Conservation (phyloP, 1,140 invertebrate species). For the Aphaenogaster floridana region DNA sequence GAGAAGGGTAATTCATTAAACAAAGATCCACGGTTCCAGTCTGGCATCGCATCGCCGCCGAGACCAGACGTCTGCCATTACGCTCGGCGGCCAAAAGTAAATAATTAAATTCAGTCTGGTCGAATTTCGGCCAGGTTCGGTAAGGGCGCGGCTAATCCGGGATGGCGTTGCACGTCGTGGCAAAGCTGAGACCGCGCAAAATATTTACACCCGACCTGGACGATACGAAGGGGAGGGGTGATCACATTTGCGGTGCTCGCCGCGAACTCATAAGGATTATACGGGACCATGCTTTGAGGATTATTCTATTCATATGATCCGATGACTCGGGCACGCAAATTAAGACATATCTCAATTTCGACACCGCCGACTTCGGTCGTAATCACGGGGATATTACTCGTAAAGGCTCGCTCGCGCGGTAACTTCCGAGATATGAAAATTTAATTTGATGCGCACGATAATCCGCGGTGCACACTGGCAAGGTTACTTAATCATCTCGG, state of each 20-base stretch:
- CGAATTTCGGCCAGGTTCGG: slow-evolving; percentile 59
- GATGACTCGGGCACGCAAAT: slow-evolving; percentile 42
- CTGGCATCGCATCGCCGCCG: slow-evolving; percentile 14
- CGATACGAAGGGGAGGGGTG: neutral
- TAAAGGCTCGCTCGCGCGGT: slow-evolving; percentile 22
- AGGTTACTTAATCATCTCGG: slow-evolving; percentile 40
- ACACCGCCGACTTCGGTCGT: slow-evolving; percentile 25
- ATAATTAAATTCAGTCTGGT: slow-evolving; percentile 76
- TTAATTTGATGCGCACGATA: slow-evolving; percentile 42
- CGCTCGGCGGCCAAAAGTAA: slow-evolving; percentile 67
- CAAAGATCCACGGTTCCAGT: slow-evolving; percentile 69
- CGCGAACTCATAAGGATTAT: slow-evolving; percentile 56
- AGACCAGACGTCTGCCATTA: slow-evolving; percentile 61
- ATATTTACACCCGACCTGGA: slow-evolving; percentile 58
- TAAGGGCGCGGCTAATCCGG: slow-evolving; percentile 30
- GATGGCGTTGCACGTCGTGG: slow-evolving; percentile 20
- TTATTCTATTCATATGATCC: slow-evolving; percentile 65
- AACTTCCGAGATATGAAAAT: slow-evolving; percentile 50
- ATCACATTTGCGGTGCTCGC: slow-evolving; percentile 37
- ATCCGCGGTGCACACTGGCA: slow-evolving; percentile 18
- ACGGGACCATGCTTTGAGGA: slow-evolving; percentile 49
- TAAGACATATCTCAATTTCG: slow-evolving; percentile 58
- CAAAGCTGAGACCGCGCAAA: neutral
- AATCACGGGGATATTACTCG: slow-evolving; percentile 48
- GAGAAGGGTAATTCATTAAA: slow-evolving; percentile 78